Base-by-base conservation (phyloP, 2,797 vertebrate genomes). In the Enteromius argenteus region DNA sequence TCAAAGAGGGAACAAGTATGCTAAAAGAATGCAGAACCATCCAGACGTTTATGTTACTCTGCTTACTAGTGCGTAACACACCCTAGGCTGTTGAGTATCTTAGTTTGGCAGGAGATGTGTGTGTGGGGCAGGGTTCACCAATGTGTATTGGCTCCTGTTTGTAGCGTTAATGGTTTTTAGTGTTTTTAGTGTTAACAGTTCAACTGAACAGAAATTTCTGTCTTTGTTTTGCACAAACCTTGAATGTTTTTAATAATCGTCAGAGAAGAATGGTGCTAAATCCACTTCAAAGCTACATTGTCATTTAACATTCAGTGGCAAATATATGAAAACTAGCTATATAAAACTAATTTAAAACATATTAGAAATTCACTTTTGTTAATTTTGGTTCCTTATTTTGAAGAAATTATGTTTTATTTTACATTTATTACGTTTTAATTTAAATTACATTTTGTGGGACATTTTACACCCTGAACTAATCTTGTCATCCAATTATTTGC, bases 121-220 rank as follows among this genome's bases (percentile, higher is more conserved):
- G 89, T 84, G 19, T 13, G 42, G 39, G 9, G 7, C 39, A 5
- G 60, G 27, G 56, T 53, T 53, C 9, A 89, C 46, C 68, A 91
- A 91, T 6, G 89, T 88, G 91, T 91, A 89, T 87, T 90, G 89
- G 91, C 89, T 92, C 91, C 90, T 92, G 93, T 92, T 91, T 10
- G 56, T 58, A 92, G 89, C 89, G 93, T 94, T 92, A 93, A 91
- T 87, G 87, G 91, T 91, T 91, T 92, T 91, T 92, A 93, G 91
- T 92, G 87, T 90, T n/a, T n/a, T n/a, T n/a, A n/a, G n/a, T n/a
- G n/a, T n/a, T n/a, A n/a, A n/a, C n/a, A 90, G 90, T 86, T 91
- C 94, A 93, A 93, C 92, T 93, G 91, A 90, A 90, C 84, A 88
- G 92, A 92, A 92, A 92, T 91, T 92, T 89, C 79, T 90, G 88